Evolutionary conservation across 2,797 vertebrate species (phyloP).

Genomic region (Pelochelys cantorii): DNA sequence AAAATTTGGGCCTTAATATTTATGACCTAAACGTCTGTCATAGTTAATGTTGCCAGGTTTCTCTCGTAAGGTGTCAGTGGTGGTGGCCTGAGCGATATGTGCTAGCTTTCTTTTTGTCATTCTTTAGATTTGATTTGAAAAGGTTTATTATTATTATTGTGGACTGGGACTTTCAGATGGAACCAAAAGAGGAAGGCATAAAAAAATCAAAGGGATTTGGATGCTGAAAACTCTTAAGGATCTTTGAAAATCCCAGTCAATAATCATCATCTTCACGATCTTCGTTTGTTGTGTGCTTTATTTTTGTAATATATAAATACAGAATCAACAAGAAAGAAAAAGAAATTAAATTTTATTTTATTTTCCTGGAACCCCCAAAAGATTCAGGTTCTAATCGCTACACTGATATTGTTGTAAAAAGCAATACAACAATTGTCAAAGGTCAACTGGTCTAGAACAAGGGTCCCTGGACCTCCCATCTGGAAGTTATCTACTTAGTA

Average conservation of each 20-base stretch:
- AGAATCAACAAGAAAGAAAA: not conserved
- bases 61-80: not conserved
- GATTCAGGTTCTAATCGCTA: not conserved
- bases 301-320: not conserved
- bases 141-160: not conserved
- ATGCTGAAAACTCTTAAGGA: not conserved
- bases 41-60: not conserved
- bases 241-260: not conserved
- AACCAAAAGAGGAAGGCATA: not conserved
- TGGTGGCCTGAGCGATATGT: not conserved
- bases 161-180: not conserved
- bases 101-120: not conserved
- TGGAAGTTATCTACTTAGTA: not conserved
- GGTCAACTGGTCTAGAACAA: not conserved
- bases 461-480: not conserved
- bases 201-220: not conserved
- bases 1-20: not conserved
- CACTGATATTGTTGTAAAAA: not conserved
- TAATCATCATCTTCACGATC: not conserved
- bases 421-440: not conserved
- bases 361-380: not conserved
- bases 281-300: not conserved
- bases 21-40: not conserved
- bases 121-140: not conserved
- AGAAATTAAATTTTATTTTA: not conserved